A percentile compares a stretch with the other conserved stretches of the same genome.
Conservation (phyloP, 2,888 invertebrate species). For the Brenthis ino region DNA sequence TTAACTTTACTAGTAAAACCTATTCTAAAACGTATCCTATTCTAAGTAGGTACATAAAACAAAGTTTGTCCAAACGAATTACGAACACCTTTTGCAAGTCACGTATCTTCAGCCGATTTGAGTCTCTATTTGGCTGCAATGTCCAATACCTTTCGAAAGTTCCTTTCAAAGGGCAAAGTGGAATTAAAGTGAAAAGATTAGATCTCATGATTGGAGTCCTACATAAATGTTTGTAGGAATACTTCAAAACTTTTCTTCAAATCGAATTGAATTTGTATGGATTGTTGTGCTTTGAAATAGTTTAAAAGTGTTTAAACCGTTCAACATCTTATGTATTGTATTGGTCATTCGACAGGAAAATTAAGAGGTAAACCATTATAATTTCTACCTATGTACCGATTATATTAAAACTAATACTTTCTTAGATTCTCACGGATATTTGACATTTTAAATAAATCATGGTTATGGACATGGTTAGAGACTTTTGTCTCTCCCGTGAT, state of each 20-base stretch:
- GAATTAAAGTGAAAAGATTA: slow-evolving; percentile 22
- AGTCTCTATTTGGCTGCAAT: background rate
- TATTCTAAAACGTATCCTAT: background rate
- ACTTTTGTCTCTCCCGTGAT: too few species aligned
- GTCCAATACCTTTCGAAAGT: background rate
- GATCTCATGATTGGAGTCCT: slow-evolving; percentile 21
- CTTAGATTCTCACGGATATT: too few species aligned
- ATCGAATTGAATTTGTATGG: slow-evolving; percentile 14
- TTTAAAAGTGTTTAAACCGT: slow-evolving; percentile 5
- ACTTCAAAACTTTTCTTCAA: slow-evolving; percentile 5
- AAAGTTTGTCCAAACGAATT: slow-evolving; percentile 14
- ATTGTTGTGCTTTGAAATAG: slow-evolving; percentile 10
- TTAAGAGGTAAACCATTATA: too few species aligned
- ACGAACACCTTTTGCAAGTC: slow-evolving; percentile 7
- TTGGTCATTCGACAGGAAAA: too few species aligned
- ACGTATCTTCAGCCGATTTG: slow-evolving; percentile 2
- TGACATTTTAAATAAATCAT: too few species aligned
- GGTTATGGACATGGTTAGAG: too few species aligned
- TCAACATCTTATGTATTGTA: too few species aligned
- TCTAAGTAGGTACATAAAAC: background rate
- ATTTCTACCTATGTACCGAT: too few species aligned
- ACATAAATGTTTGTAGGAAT: slow-evolving; percentile 12
- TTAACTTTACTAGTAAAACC: too few species aligned
- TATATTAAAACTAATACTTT: too few species aligned
- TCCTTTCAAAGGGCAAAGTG: slow-evolving; percentile 12